Conservation (phyloP, 2,113 vertebrate species). For the Archocentrus centrarchus region DNA sequence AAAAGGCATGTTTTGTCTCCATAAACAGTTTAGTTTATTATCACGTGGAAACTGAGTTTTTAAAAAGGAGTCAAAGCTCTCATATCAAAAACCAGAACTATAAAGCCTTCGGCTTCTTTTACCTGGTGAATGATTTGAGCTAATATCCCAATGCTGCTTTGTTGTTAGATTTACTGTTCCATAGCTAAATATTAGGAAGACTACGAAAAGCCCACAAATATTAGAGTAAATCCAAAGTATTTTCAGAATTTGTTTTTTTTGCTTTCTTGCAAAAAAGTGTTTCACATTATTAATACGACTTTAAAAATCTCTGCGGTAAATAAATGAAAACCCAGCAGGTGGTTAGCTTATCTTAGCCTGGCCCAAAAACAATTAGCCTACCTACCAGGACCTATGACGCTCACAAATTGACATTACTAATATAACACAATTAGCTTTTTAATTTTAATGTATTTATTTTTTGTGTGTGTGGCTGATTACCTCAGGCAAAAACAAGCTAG, state of each 20-base stretch:
- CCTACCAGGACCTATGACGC: too few relatives aligned
- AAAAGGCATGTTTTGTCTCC: neutral
- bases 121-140: neutral
- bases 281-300: neutral
- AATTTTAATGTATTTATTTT: too few relatives aligned
- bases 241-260: neutral
- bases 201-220: neutral
- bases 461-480: too few relatives aligned
- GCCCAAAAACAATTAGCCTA: neutral
- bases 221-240: too few relatives aligned
- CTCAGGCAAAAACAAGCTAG: neutral
- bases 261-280: neutral
- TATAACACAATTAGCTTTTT: too few relatives aligned
- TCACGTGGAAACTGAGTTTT: neutral
- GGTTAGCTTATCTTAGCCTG: neutral
- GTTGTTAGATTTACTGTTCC: too few relatives aligned
- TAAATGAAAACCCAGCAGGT: neutral
- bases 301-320: neutral
- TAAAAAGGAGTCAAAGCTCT: neutral
- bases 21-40: neutral
- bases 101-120: neutral
- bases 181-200: neutral
- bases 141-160: neutral
- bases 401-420: too few relatives aligned
- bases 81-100: neutral